Conservation (phyloP, 2,113 vertebrate species). For the Hippocampus zosterae region DNA sequence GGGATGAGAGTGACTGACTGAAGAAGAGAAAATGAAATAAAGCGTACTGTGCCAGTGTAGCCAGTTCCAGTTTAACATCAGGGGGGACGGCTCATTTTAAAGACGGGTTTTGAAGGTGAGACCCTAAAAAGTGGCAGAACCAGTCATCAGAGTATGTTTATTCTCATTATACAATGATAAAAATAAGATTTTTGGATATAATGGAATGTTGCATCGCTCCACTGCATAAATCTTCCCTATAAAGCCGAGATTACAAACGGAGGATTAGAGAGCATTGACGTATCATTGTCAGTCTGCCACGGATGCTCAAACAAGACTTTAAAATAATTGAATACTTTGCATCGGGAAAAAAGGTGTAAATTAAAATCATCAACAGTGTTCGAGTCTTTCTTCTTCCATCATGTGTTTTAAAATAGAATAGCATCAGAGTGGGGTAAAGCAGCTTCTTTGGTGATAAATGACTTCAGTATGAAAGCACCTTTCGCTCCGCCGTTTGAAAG, state of each 20-base stretch:
- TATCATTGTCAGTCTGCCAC: constrained; percentile 1
- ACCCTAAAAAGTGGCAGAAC: constrained; percentile 32
- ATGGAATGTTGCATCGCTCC: background rate
- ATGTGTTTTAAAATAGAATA: background rate
- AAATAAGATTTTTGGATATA: constrained; percentile 7
- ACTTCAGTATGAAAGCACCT: background rate
- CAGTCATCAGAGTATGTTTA: constrained; percentile 43
- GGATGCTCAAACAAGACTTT: background rate
- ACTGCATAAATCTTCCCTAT: background rate
- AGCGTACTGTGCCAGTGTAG: constrained; percentile 41
- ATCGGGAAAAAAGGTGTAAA: constrained; percentile 3
- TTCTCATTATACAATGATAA: constrained; percentile 12
- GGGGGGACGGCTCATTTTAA: constrained; percentile 36
- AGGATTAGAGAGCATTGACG: background rate
- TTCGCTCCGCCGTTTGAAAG: background rate
- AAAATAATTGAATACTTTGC: constrained; percentile 2
- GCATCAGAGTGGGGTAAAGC: background rate
- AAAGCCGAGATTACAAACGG: background rate
- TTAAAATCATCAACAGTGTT: background rate
- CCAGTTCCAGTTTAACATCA: constrained; percentile 51
- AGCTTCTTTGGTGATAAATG: background rate
- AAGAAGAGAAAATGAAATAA: constrained; percentile 63
- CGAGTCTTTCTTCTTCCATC: background rate
- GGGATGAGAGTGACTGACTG: constrained; percentile 58
- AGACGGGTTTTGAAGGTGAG: constrained; percentile 52